Percentiles rank a stretch among this genome's conserved stretches.
Evolutionary conservation across 2,113 vertebrate genomes (phyloP).

Genomic region (Trematocara nigrifrons): DNA sequence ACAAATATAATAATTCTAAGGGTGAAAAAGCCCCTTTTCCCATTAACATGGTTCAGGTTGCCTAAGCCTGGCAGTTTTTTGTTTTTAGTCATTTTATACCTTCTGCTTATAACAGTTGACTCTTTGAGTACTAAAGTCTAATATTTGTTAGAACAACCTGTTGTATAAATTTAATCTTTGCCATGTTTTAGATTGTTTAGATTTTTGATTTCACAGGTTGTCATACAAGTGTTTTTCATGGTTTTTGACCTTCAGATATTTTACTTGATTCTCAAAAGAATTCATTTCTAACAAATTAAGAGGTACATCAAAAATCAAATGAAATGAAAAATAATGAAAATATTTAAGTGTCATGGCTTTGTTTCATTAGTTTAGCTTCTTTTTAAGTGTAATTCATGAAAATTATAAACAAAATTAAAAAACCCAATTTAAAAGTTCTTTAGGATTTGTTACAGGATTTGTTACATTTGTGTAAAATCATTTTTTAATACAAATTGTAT

Average conservation of each 20-base stretch:
- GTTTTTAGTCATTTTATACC: background rate
- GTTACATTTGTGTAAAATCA: too few species aligned
- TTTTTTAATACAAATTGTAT: background rate
- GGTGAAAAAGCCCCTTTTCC: background rate
- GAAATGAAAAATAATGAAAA: background rate
- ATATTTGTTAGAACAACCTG: background rate
- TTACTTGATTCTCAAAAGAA: background rate
- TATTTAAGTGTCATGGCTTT: background rate
- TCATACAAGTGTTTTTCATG: background rate
- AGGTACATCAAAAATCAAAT: background rate
- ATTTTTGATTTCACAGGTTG: background rate
- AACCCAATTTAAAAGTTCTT: background rate
- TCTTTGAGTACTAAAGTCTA: background rate
- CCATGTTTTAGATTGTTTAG: background rate
- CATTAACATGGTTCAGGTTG: background rate
- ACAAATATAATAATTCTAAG: background rate
- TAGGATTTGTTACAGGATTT: background rate
- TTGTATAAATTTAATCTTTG: background rate
- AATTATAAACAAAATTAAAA: background rate
- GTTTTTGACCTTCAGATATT: background rate
- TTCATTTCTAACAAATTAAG: background rate
- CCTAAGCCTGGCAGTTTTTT: background rate
- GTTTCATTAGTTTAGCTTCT: background rate
- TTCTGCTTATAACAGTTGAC: background rate
- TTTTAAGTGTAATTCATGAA: background rate